Evolutionary conservation across 2,888 invertebrate genomes (phyloP), one percentile per base, ranked within the genome.

Genomic region (Clostera curtula): DNA sequence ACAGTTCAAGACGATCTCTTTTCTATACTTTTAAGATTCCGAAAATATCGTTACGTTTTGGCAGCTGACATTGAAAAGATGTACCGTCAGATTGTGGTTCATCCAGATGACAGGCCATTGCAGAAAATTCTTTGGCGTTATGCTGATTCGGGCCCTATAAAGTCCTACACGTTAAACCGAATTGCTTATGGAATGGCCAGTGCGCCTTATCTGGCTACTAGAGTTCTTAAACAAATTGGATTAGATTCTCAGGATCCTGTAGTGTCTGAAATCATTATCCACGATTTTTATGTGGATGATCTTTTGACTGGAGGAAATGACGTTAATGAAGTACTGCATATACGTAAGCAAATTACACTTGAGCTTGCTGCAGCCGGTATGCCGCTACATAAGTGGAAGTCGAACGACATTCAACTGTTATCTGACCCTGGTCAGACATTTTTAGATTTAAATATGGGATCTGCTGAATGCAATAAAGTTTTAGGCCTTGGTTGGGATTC

Each of bases 271-370:
- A 23, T 38, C 1, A 50, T 49, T 12, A 13, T 25, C 1, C 41
- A 49, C 10, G 53, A 56, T 16, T 49, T 48, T 24, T 52, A 53
- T 28, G 43, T 51, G 0, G 49, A 53, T 14, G 49, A 52, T 19
- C 16, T 49, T 10, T 19, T 47, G 4, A 14, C 29, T 2, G 34
- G 27, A 2, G 24, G 24, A 10, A 27, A 34, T 11, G n/a, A 22
- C 15, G 3, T 23, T 4, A 3, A 12, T 3, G 10, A 19, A 10
- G 19, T 21, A 3, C 4, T 17, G 5, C 5, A 17, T 3, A 24
- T 31, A 9, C 16, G 22, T 5, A 14, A 15, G 4, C 17, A 22
- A 7, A 22, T 29, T 4, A 25, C 26, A 2, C 10, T 11, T 4
- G 29, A 21, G 10, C n/a, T 32, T 4, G 17, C 24, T 6, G 20